Percentiles rank a stretch among this genome's conserved stretches.
phyloP scores from a whole-genome alignment of 2,888 invertebrate species.

The Temnothorax rugatulus region DNA sequence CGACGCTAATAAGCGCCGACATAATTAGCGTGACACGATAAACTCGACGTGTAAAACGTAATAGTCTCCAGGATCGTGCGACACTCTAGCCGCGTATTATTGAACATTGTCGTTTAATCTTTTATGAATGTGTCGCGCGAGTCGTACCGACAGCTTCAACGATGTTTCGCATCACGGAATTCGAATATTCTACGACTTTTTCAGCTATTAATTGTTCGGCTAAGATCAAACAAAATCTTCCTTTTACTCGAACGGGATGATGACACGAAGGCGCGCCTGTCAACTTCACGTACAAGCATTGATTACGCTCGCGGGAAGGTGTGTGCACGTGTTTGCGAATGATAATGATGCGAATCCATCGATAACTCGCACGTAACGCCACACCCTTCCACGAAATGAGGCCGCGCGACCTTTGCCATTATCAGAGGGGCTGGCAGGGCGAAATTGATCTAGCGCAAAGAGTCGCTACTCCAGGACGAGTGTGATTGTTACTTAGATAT shows the following conservation, averaged over 20 bases:
- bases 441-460: constrained; percentile 25
- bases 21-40: constrained; percentile 28
- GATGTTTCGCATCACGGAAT: no score
- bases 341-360: constrained; percentile 61
- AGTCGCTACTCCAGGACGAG: not conserved
- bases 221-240: not conserved
- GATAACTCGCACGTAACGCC: constrained; percentile 67
- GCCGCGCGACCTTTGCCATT: constrained; percentile 47
- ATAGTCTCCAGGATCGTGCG: not conserved
- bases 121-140: not conserved
- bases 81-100: not conserved
- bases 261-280: constrained; percentile 61
- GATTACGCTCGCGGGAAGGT: constrained; percentile 49
- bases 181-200: not conserved
- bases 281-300: constrained; percentile 35
- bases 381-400: constrained; percentile 62
- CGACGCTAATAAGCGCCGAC: constrained; percentile 1
- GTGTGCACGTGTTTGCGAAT: constrained; percentile 65
- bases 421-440: not conserved
- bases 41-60: constrained; percentile 7
- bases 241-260: not conserved
- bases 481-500: constrained; percentile 2
- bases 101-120: not conserved
- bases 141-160: not conserved
- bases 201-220: not conserved